Evolutionary conservation across 2,888 invertebrate genomes (phyloP).

Genomic region (Falcaria lacertinaria): DNA sequence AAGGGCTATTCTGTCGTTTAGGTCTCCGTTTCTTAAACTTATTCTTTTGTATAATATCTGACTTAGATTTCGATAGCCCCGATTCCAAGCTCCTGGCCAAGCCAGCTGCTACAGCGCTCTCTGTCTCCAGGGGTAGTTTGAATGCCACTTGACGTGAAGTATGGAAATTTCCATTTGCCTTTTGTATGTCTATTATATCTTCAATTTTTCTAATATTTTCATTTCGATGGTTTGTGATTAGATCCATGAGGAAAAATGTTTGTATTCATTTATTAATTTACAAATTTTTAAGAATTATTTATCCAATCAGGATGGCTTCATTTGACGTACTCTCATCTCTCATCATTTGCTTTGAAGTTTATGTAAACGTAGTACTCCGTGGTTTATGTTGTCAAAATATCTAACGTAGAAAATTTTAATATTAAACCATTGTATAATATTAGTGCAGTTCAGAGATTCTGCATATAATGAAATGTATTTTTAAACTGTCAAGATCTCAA

Average conservation of each 20-base stretch:
- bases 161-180: slow-evolving; percentile 55
- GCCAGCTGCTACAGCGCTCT: slow-evolving; percentile 40
- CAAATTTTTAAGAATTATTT: slow-evolving; percentile 34
- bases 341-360: not conserved
- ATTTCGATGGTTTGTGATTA: slow-evolving; percentile 28
- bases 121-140: slow-evolving; percentile 44
- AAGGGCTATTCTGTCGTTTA: slow-evolving; percentile 40
- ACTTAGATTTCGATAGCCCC: slow-evolving; percentile 42
- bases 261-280: slow-evolving; percentile 34
- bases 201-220: slow-evolving; percentile 61
- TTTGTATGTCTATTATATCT: slow-evolving; percentile 68
- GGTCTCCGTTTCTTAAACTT: slow-evolving; percentile 39
- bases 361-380: too few relatives aligned
- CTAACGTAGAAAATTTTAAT: too few relatives aligned
- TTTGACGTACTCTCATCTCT: slow-evolving; percentile 20
- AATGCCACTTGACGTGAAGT: slow-evolving; percentile 54
- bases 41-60: slow-evolving; percentile 33
- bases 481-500: too few relatives aligned
- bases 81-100: slow-evolving; percentile 52
- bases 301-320: slow-evolving; percentile 37
- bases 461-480: too few relatives aligned
- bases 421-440: too few relatives aligned
- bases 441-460: too few relatives aligned
- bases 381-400: too few relatives aligned
- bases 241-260: slow-evolving; percentile 42